Evolutionary conservation across 2,113 vertebrate species (phyloP), one percentile per base, ranked within the genome.

Genomic region (Calyptomena viridis): DNA sequence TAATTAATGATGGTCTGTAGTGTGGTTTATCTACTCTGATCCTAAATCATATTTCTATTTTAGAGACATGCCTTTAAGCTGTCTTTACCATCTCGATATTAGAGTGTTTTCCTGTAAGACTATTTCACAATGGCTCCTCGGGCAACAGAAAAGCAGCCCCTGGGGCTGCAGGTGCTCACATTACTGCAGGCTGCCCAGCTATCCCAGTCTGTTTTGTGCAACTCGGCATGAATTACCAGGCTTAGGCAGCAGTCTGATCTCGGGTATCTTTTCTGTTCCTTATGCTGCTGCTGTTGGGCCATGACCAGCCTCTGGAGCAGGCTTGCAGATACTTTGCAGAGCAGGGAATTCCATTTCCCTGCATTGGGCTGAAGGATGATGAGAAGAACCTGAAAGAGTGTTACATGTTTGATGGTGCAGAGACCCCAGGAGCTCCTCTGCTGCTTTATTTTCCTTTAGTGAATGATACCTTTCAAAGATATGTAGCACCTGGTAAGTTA

Each of bases 361-460:
- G 69, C n/a, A 93, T 96, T 1, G 35, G 83, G 8, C 35, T 98
- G 76, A 93, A 69, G 12, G 96, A 97, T 1, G 97, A 97, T 6
- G 95, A 97, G 75, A 97, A 97, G 9, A 89, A 94, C 28, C 90
- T 98, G 77, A 98, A 98, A 72, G 98, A 98, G 37, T 98, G 98
- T 63, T 98, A 98, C 74, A 56, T 98, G 72, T 96, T 98, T 2
- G 95, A 96, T 66, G 74, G 98, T 50, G 89, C 94, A 66, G 95
- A 97, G 0, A 96, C 90, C 15, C 93, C 97, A 1, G 84, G 96
- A 28, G 95, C 97, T 75, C 98, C 98, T 85, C 76, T 97, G 1
- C 91, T 98, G 58, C 76, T 98, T 59, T 98, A 98, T 95, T 98
- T 98, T 84, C 98, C 98, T 2, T 89, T 98, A 83, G 97, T 98